Base-by-base conservation (phyloP, 2,888 invertebrate species). In the Sesia apiformis region DNA sequence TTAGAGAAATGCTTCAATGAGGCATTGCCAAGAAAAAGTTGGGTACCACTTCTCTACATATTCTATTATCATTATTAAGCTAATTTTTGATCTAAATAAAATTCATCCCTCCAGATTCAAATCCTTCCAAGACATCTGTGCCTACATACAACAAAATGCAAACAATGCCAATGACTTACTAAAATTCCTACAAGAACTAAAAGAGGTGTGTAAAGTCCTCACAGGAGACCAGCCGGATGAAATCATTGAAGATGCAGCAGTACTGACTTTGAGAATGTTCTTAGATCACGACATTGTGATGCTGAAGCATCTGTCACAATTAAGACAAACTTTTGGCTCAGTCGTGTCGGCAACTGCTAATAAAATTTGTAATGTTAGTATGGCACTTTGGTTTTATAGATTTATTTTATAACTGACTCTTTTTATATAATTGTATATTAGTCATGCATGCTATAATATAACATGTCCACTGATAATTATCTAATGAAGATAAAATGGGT, bases 321-420 rank as follows among this genome's bases (percentile, higher is more conserved):
- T 95, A 7, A 87, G 91, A 56, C 87, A 91, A 55, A 88, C 90
- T 62, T 93, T 94, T 74, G 94, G 93, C 0, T 79, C 84, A 49
- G 87, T 92, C 39, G 85, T 90, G 1, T 80, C 87, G 4, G 76
- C 89, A 4, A 86, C 82, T 0, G 91, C 91, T 39, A 85, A 90
- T 57, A 90, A 91, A 63, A 91, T 94, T 55, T 91, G 92, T 76
- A 79, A 90, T 74, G 91, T 93, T 69, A 65, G 63, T 61, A 5
- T 38, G 8, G 23, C 23, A 23, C 23, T 23, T 23, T 23, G 23
- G 23, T 23, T 23, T 23, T 23, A 23, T 23, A 23, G 23, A 23
- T 23, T 23, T 23, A 23, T 23, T 23, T 23, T 23, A 23, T 23
- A 23, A 2, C 23, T 23, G 23, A 23, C 23, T 23, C 23, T 23